Evolutionary conservation across 2,797 vertebrate genomes (phyloP).

Genomic region (Lepus oiostolus): DNA sequence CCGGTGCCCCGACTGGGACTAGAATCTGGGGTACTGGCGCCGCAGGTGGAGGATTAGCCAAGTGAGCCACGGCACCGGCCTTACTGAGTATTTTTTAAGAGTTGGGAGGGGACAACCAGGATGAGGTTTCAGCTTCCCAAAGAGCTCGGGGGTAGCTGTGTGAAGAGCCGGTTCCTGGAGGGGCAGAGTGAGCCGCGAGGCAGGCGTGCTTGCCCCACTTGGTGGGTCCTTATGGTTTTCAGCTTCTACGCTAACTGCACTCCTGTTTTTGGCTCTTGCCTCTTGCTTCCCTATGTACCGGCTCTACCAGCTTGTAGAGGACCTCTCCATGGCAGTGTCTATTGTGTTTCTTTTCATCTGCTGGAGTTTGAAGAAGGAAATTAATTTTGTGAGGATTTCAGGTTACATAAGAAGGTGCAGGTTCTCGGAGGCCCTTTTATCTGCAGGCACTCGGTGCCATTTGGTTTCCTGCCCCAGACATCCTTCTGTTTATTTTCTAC

Average conservation of each 20-base stretch:
- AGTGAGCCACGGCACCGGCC: too few species aligned
- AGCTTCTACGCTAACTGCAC: not conserved
- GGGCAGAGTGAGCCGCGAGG: not conserved
- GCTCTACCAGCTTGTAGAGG: not conserved
- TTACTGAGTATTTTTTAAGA: not conserved
- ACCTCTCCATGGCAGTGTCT: not conserved
- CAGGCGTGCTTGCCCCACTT: not conserved
- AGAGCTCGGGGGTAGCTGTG: not conserved
- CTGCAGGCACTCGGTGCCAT: not conserved
- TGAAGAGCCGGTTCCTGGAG: not conserved
- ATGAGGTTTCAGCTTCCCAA: not conserved
- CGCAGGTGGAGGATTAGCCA: too few species aligned
- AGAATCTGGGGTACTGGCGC: too few species aligned
- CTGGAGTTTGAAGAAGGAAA: constrained; percentile 22
- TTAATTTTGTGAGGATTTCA: constrained; percentile 61
- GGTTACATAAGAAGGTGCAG: not conserved
- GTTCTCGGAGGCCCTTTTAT: not conserved
- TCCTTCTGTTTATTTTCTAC: constrained; percentile 23
- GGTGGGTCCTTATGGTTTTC: not conserved
- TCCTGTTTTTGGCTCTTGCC: not conserved
- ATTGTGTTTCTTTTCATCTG: constrained; percentile 26
- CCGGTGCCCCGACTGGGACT: too few species aligned
- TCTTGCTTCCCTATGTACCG: not conserved
- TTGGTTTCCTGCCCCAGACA: not conserved
- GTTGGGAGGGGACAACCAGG: not conserved